Evolutionary conservation across 2,797 vertebrate species (phyloP).

Genomic region (Leuciscus waleckii): DNA sequence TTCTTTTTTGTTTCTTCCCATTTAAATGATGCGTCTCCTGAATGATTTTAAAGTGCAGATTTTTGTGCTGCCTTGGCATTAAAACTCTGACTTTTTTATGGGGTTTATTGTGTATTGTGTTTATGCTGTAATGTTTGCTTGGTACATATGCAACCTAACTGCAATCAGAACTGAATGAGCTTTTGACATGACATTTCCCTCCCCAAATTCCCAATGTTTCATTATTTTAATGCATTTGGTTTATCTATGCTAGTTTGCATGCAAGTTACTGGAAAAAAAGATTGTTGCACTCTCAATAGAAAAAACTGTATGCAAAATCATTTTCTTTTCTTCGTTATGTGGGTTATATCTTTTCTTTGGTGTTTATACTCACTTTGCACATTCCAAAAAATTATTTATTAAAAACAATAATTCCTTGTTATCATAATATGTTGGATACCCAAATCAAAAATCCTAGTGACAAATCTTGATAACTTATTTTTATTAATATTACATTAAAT

Average conservation of each 20-base stretch:
- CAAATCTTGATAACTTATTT: background rate
- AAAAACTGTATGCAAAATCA: background rate
- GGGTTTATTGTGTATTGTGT: background rate
- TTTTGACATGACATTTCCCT: background rate
- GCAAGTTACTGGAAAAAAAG: background rate
- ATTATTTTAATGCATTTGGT: constrained; percentile 14
- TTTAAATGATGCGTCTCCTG: background rate
- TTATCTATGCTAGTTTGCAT: constrained; percentile 15
- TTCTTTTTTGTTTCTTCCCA: background rate
- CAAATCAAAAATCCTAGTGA: background rate
- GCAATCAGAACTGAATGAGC: constrained; percentile 12
- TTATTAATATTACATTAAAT: background rate
- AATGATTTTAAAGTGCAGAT: background rate
- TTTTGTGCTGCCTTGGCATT: constrained; percentile 17
- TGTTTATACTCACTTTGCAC: constrained; percentile 37
- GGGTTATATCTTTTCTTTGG: constrained; percentile 6
- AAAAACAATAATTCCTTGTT: background rate
- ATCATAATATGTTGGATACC: background rate
- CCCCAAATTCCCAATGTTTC: background rate
- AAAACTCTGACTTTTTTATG: constrained; percentile 3
- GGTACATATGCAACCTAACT: background rate
- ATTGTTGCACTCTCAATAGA: constrained; percentile 7
- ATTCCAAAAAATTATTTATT: background rate
- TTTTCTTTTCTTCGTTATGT: background rate
- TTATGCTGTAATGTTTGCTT: constrained; percentile 1